These are phyloP conservation scores for Metopia argyrocephala DNA, from an alignment of 2,888 invertebrate genomes.

Conservation along the genomic window DNA sequence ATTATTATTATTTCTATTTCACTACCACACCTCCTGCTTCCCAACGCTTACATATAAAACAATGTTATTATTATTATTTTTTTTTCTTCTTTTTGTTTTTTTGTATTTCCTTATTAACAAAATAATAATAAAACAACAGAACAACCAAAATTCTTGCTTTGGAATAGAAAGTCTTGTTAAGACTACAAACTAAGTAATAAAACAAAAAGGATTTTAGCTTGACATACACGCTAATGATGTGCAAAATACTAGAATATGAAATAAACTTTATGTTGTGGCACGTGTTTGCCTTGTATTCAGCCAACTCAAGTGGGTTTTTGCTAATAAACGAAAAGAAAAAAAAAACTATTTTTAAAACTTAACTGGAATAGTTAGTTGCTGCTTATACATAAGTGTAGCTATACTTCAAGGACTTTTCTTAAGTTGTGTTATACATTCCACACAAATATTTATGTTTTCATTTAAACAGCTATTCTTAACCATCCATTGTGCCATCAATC, in stretches of 20 bases:
- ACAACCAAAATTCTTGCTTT: conserved; percentile 39
- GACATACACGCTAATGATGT: conserved; percentile 74
- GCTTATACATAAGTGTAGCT: conserved; percentile 15
- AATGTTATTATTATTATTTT: no score
- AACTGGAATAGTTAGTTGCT: no score
- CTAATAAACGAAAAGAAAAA: background rate
- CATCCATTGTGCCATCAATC: conserved; percentile 30
- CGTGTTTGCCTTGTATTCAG: conserved; percentile 15
- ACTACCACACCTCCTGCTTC: background rate
- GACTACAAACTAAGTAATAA: background rate
- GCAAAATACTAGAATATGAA: conserved; percentile 70
- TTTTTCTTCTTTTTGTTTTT: background rate
- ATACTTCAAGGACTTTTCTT: conserved; percentile 44
- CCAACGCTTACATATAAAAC: background rate
- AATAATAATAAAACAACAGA: no score
- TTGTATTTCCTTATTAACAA: background rate
- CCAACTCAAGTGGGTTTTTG: conserved; percentile 33
- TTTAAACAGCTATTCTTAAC: background rate
- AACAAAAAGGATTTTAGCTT: background rate
- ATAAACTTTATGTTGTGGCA: background rate
- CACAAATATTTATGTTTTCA: conserved; percentile 22
- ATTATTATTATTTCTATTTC: no score
- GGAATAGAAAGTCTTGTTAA: background rate
- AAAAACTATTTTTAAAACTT: conserved; percentile 11
- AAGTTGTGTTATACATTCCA: conserved; percentile 12